Percentiles rank a stretch among this genome's conserved stretches.
Conservation (phyloP, 2,797 vertebrate genomes). For the Parauchenoglanis ngamensis region DNA sequence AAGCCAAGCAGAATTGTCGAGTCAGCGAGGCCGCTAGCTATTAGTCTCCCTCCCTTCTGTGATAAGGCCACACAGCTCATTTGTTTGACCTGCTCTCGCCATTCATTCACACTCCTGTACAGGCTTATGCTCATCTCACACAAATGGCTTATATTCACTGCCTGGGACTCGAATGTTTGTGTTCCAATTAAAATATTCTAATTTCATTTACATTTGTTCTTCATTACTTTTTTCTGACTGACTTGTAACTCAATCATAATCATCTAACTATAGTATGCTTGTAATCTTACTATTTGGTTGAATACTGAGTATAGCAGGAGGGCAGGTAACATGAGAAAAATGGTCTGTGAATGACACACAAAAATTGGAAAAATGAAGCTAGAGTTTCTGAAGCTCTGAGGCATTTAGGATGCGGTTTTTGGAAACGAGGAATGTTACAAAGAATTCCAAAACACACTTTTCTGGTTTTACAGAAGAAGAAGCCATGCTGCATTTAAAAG, state of each 20-base stretch:
- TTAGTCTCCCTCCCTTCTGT: constrained; percentile 25
- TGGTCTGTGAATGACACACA: neutral
- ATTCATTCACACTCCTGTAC: constrained; percentile 43
- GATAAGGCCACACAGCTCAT: constrained; percentile 41
- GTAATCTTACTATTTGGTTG: neutral
- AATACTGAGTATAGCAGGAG: constrained; percentile 23
- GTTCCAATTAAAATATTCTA: neutral
- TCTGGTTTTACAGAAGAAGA: neutral
- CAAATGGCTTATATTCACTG: neutral
- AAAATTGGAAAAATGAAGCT: constrained; percentile 12
- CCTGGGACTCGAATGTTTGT: neutral
- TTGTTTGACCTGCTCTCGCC: constrained; percentile 51
- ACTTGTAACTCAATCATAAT: constrained; percentile 6
- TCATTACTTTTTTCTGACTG: constrained; percentile 2
- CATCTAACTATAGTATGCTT: neutral
- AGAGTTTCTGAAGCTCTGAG: neutral
- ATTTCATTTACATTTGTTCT: constrained; percentile 1
- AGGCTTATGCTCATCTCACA: constrained; percentile 18
- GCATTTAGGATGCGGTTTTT: neutral
- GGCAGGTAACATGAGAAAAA: neutral
- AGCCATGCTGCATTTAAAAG: constrained; percentile 1
- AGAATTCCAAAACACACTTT: constrained; percentile 28
- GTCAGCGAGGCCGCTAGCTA: constrained; percentile 47
- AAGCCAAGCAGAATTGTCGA: constrained; percentile 54
- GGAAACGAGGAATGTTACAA: constrained; percentile 9